Conservation (phyloP, 2,888 invertebrate species). For the Serripes groenlandicus region DNA sequence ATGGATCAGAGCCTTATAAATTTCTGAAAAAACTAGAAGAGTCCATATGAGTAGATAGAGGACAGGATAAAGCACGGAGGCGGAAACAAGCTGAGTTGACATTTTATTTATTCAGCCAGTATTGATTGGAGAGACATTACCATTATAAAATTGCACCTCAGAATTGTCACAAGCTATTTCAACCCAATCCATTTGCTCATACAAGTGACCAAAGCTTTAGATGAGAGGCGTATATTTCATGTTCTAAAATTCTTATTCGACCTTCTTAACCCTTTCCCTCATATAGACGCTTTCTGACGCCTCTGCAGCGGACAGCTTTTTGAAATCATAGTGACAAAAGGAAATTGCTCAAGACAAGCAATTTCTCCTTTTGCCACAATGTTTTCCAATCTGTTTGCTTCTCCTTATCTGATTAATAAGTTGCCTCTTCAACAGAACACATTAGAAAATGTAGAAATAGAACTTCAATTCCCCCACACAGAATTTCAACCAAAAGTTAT, state of each 20-base stretch:
- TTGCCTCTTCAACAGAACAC: too few relatives aligned
- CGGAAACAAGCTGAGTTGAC: constrained; percentile 10
- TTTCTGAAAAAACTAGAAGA: too few relatives aligned
- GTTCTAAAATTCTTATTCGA: too few relatives aligned
- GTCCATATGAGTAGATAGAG: too few relatives aligned
- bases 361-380: background rate
- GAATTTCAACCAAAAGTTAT: too few relatives aligned
- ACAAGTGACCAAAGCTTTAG: too few relatives aligned
- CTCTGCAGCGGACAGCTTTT: background rate
- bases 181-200: background rate
- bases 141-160: constrained; percentile 8
- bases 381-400: background rate
- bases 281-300: background rate
- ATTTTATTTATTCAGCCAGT: constrained; percentile 8
- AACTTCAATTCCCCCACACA: too few relatives aligned
- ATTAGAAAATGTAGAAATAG: too few relatives aligned
- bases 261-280: background rate
- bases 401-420: too few relatives aligned
- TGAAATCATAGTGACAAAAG: background rate
- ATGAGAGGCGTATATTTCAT: too few relatives aligned
- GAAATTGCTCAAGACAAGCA: background rate
- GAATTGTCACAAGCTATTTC: background rate
- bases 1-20: too few relatives aligned
- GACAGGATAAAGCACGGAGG: too few relatives aligned
- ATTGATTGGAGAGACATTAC: background rate